These are phyloP conservation scores for Sandelia bainsii DNA, from an alignment of 2,797 vertebrate genomes.

Conservation along the genomic window DNA sequence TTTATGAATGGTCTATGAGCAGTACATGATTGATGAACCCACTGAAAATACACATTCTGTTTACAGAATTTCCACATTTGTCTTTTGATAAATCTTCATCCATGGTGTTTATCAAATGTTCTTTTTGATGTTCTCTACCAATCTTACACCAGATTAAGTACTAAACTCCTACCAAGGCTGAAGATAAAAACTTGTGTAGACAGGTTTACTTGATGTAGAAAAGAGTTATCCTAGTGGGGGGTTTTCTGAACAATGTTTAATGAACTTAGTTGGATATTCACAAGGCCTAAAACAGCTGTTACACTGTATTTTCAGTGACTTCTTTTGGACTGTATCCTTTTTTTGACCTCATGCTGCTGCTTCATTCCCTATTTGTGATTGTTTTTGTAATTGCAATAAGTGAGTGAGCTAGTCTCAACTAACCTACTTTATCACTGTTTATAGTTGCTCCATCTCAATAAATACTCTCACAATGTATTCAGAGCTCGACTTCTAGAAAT, in stretches of 20 bases:
- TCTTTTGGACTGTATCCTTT: slow-evolving; percentile 46
- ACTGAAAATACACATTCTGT: neutral
- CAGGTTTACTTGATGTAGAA: too few relatives aligned
- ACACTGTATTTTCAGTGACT: slow-evolving; percentile 12
- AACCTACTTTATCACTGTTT: slow-evolving; percentile 65
- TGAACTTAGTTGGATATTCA: slow-evolving; percentile 1
- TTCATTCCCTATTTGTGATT: slow-evolving; percentile 46
- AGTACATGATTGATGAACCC: neutral
- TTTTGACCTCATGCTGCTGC: slow-evolving; percentile 38
- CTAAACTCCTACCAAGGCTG: too few relatives aligned
- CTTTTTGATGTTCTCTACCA: neutral
- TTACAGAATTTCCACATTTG: neutral
- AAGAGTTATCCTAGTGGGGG: neutral
- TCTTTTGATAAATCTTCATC: neutral
- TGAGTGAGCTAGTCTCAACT: slow-evolving; percentile 50
- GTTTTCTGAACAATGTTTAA: neutral
- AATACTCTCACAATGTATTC: slow-evolving; percentile 68
- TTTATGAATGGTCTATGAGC: neutral
- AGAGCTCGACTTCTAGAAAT: slow-evolving; percentile 56
- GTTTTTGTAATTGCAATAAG: slow-evolving; percentile 53
- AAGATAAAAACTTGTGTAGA: too few relatives aligned
- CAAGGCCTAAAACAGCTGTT: slow-evolving; percentile 26
- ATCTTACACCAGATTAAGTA: too few relatives aligned
- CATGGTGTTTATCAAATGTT: neutral
- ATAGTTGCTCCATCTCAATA: slow-evolving; percentile 67